Conservation (phyloP, 2,797 vertebrate genomes). For the Apogon talboti region DNA sequence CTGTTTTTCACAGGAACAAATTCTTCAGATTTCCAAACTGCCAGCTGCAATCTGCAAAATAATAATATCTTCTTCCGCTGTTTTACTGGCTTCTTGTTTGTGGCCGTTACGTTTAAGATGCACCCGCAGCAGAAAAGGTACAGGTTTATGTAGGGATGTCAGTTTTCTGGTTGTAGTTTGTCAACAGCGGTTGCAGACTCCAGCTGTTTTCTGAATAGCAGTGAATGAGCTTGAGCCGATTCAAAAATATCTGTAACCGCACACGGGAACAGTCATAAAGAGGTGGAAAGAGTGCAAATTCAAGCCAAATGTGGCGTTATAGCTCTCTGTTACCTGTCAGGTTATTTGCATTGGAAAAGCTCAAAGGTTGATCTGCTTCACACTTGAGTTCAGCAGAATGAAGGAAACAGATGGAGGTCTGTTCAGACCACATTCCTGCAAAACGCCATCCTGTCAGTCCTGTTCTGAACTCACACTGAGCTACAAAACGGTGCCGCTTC, state of each 20-base stretch:
- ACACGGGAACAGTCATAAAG: not conserved
- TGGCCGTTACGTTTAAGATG: no score
- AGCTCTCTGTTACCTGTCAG: conserved; percentile 32
- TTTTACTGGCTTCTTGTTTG: no score
- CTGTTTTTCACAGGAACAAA: no score
- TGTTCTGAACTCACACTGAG: conserved; percentile 9
- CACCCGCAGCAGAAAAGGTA: no score
- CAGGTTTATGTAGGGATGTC: no score
- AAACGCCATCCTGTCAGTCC: conserved; percentile 32
- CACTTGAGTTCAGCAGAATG: conserved; percentile 39
- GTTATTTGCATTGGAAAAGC: conserved; percentile 40
- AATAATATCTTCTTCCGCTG: no score
- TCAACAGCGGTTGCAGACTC: no score
- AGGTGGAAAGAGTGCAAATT: not conserved
- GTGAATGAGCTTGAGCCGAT: not conserved
- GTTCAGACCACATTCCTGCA: conserved; percentile 56
- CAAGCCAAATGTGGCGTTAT: not conserved
- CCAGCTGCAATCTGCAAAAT: no score
- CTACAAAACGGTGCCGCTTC: not conserved
- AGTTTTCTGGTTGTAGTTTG: not conserved
- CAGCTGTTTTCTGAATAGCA: not conserved
- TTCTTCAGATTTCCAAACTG: no score
- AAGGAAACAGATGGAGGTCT: conserved; percentile 68
- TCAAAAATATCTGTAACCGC: not conserved
- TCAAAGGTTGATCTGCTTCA: conserved; percentile 48